phyloP scores from a whole-genome alignment of 2,888 invertebrate genomes.

The Tetheella fluctuosa region DNA sequence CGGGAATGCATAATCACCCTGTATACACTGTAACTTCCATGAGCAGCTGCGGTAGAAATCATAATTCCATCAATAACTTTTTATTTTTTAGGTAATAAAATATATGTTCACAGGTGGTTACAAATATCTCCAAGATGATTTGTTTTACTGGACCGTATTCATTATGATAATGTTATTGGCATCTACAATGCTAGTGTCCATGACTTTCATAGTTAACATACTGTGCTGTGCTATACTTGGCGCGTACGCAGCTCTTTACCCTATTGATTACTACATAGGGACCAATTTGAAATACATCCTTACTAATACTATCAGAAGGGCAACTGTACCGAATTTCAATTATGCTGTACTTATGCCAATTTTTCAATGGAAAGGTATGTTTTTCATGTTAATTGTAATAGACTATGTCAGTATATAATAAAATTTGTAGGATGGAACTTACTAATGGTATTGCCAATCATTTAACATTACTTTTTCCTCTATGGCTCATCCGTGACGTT shows the following conservation, averaged over 20 bases:
- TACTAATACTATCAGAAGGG: conserved; percentile 86
- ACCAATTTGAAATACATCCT: conserved; percentile 88
- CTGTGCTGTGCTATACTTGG: conserved; percentile 86
- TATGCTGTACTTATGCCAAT: conserved; percentile 85
- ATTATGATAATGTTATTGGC: conserved; percentile 75
- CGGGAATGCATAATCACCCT: no score
- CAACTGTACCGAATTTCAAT: conserved; percentile 83
- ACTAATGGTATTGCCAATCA: not conserved
- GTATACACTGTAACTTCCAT: no score
- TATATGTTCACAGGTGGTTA: conserved; percentile 70
- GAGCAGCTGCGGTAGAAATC: no score
- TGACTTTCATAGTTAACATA: conserved; percentile 84
- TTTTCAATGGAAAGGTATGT: conserved; percentile 83
- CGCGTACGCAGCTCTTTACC: conserved; percentile 84
- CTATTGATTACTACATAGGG: conserved; percentile 86
- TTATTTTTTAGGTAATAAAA: conserved; percentile 12
- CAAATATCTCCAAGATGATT: conserved; percentile 72
- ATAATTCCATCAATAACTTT: no score
- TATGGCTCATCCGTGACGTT: not conserved
- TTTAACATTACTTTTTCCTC: not conserved
- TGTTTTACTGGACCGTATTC: conserved; percentile 87
- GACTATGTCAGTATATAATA: not conserved
- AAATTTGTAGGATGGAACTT: no score
- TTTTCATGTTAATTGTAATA: not conserved
- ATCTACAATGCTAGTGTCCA: conserved; percentile 74